Evolutionary conservation across 2,888 invertebrate genomes (phyloP).

Genomic region (Drosophila ochracea): DNA sequence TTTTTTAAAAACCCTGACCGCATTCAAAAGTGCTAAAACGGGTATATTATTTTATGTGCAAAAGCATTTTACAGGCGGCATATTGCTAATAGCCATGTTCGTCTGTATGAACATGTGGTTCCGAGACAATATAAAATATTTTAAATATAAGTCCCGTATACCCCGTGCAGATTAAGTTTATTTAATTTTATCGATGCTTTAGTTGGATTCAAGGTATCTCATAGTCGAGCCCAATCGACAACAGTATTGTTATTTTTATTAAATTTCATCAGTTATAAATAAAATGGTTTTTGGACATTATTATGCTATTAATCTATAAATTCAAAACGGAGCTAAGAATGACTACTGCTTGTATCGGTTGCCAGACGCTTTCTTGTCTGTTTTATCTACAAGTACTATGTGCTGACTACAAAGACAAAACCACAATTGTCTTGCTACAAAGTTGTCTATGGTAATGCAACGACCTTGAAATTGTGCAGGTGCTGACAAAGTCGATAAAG

Average conservation of each 20-base stretch:
- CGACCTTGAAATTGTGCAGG: constrained; percentile 67
- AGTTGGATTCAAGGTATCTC: neutral
- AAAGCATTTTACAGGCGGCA: neutral
- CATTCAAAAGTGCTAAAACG: neutral
- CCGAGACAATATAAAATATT: neutral
- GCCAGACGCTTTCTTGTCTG: neutral
- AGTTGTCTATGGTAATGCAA: constrained; percentile 55
- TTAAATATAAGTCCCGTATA: neutral
- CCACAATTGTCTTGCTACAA: constrained; percentile 14
- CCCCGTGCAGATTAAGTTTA: neutral
- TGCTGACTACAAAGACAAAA: constrained; percentile 2
- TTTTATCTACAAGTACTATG: constrained; percentile 4
- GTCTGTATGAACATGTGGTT: neutral
- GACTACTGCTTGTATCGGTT: neutral
- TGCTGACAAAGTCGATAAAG: constrained; percentile 32
- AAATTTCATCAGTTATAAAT: neutral
- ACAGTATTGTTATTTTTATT: neutral
- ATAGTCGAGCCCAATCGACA: neutral
- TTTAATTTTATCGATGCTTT: neutral
- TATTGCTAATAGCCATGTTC: too few relatives aligned
- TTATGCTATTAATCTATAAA: neutral
- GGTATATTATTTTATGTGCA: neutral
- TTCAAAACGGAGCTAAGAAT: neutral
- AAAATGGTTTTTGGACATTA: neutral
- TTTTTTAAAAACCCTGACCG: constrained; percentile 13